A percentile compares a stretch with the other conserved stretches of the same genome.
These are phyloP conservation scores for Pomacea maculata DNA, from an alignment of 1,140 invertebrate genomes.

Conservation along the genomic window DNA sequence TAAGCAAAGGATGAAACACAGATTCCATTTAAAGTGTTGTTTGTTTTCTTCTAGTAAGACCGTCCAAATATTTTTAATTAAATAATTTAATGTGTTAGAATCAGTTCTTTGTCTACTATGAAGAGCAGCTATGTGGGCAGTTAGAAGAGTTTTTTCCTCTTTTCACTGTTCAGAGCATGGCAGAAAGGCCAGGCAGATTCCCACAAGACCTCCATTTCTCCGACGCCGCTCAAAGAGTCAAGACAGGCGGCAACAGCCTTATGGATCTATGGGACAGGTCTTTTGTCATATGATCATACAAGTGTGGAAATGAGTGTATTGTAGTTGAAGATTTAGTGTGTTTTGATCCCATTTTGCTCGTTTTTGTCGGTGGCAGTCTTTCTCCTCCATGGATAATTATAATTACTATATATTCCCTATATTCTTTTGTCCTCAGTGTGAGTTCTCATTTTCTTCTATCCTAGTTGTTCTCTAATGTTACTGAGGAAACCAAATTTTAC, in stretches of 20 bases:
- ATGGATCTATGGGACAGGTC: background rate
- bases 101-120: no score
- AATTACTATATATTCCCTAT: no score
- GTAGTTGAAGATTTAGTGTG: no score
- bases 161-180: background rate
- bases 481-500: background rate
- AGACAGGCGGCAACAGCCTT: background rate
- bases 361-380: background rate
- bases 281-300: no score
- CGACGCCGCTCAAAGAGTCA: conserved; percentile 4
- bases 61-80: no score
- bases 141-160: no score
- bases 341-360: no score
- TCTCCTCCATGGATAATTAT: background rate
- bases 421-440: background rate
- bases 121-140: no score
- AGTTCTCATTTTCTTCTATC: background rate
- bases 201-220: background rate
- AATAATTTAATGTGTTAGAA: no score
- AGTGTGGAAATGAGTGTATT: no score
- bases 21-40: background rate
- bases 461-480: background rate
- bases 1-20: background rate
- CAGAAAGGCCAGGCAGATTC: background rate
- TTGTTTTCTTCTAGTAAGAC: background rate